Evolutionary conservation across 1,140 invertebrate genomes (phyloP).

Genomic region (Ostrea edulis): DNA sequence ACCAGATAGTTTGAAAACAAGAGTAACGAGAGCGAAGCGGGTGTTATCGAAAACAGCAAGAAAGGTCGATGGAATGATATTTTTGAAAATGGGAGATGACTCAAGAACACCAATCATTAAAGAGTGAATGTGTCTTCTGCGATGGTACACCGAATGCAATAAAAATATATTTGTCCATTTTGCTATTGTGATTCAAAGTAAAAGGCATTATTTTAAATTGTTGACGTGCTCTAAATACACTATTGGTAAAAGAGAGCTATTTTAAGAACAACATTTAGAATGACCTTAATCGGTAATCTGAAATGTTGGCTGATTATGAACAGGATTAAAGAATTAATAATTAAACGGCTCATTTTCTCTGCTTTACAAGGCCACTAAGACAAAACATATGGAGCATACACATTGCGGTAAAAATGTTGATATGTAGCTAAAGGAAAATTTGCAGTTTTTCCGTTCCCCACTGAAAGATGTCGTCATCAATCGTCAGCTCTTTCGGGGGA

Average conservation of each 20-base stretch:
- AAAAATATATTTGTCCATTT: not conserved
- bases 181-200: not conserved
- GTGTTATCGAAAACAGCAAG: slow-evolving; percentile 43
- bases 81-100: slow-evolving; percentile 43
- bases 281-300: slow-evolving; percentile 7
- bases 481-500: slow-evolving; percentile 46
- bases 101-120: not conserved
- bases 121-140: not conserved
- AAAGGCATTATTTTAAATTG: not conserved
- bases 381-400: too few species aligned
- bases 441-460: not conserved
- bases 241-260: not conserved
- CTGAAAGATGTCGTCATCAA: slow-evolving; percentile 40
- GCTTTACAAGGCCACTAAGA: not conserved
- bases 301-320: slow-evolving; percentile 7
- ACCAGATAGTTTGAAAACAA: slow-evolving; percentile 49
- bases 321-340: not conserved
- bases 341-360: not conserved
- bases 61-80: slow-evolving; percentile 49
- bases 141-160: not conserved
- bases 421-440: not conserved
- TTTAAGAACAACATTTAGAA: not conserved
- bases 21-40: slow-evolving; percentile 10
- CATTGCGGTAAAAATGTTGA: not conserved
- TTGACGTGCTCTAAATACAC: not conserved